Base-by-base conservation (phyloP, 2,113 vertebrate species). In the Beaufortia kweichowensis region DNA sequence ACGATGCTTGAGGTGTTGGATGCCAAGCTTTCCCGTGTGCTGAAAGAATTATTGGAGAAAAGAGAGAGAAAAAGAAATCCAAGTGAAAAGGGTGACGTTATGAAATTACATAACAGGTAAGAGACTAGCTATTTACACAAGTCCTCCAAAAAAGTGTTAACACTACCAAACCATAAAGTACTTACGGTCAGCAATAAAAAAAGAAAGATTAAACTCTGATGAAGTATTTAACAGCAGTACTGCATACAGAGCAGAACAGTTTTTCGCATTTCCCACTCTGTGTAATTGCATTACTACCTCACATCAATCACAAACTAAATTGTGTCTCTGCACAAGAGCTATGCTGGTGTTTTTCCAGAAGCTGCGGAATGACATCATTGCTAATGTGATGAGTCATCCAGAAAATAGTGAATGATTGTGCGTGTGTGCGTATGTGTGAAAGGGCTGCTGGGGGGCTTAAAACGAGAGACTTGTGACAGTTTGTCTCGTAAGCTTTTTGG, bases 1-100 rank as follows among this genome's bases (percentile, higher is more conserved):
- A 98, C 95, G 59, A 98, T 96, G 88, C 97, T 98, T 29, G 97
- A 99, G 79, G 97, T 98, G 92, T 98, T 99, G 90, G 97, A 98
- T 82, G 97, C 97, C 92, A 98, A 93, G 91, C 97, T 99, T 90
- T 99, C 97, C 69, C 97, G 96, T 83, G 97, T 99, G 87, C 97
- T 99, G 89, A 59, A 8, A 53, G 63, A 26, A 24, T 39, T 31
- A 31, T 26, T 15, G 26, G 6, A 6, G 57, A n/a, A 26, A 11
- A 24, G 26, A 53, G 15, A 55, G 24, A 15, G 21, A 64, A 59
- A 69, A 29, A 65, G 19, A 62, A 43, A 43, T 43, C 41, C 41
- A 43, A 43, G 12, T 14, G 10, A 39, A 39, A 39, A 39, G 35
- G 35, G 6, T 9, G 3, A 39, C 1, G 6, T 39, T 9, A 39